Base-by-base conservation (phyloP, 2,113 vertebrate species). In the Formicarius rufipectus region DNA sequence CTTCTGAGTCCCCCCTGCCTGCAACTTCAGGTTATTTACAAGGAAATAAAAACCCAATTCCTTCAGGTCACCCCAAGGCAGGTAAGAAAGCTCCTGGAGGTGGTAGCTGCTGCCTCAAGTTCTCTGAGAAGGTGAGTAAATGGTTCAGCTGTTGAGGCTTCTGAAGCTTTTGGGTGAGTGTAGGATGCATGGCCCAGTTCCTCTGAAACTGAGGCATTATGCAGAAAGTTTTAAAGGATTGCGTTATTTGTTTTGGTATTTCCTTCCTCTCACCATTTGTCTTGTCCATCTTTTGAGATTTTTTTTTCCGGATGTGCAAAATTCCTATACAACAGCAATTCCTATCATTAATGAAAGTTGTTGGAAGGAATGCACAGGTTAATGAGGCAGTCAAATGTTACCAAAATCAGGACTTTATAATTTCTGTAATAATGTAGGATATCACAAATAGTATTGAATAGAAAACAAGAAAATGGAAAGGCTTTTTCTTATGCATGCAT, bases 331-430 rank as follows among this genome's bases (percentile, higher is more conserved):
- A 31, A 58, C 12, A 42, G 25, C 45, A 89, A 27, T 67, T 87
- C 24, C 5, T 39, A 7, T 31, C 3, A 22, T 64, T 55, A 45
- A 25, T 30, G 33, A 59, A 56, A 33, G 20, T 12, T 76, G 3
- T 31, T 77, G n/a, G 24, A 52, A 52, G 63, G 68, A 66, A 4
- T 0, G 0, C 27, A 18, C 9, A 9, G 0, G 0, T 56, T 68
- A 52, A 31, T 44, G 66, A 79, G 85, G 12, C 13, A 42, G 35
- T 24, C 27, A 62, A 58, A 66, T 62, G 24, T 5, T 87, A 17
- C 30, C 35, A 39, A 89, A 88, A 49, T 28, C 30, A 5, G 10
- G 8, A 42, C 23, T 55, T 49, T 47, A 81, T 59, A 1, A 2
- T 75, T 27, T 24, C 27, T 56, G 7, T 72, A 10, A 30, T 42